Conservation (phyloP, 2,797 vertebrate species). For the Leucoraja ocellata region DNA sequence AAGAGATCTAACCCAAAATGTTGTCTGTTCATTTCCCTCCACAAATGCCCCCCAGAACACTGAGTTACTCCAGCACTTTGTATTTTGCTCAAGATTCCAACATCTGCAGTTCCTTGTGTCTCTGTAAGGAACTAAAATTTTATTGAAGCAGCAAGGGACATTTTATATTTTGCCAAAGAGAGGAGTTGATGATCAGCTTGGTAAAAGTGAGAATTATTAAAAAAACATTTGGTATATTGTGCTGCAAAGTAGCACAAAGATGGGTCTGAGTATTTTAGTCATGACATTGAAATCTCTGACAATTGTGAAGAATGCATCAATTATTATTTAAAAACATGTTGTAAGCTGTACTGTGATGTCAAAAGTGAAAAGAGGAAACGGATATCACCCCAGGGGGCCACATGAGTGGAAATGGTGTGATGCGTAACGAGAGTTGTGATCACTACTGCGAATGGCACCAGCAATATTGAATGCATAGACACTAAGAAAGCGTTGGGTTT, state of each 20-base stretch:
- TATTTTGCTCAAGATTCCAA: too few species aligned
- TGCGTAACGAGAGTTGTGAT: too few species aligned
- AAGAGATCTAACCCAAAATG: too few species aligned
- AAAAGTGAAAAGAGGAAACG: background rate
- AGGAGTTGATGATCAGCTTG: background rate
- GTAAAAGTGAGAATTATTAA: background rate
- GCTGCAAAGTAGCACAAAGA: background rate
- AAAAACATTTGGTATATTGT: background rate
- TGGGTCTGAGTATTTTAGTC: background rate
- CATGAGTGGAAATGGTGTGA: too few species aligned
- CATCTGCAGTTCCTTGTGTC: background rate
- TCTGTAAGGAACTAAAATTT: background rate
- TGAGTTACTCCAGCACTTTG: too few species aligned
- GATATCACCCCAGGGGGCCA: too few species aligned
- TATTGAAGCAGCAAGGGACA: background rate
- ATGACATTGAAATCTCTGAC: background rate
- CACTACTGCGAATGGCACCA: too few species aligned
- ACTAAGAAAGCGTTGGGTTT: too few species aligned
- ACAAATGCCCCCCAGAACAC: too few species aligned
- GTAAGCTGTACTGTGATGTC: background rate
- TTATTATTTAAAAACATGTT: background rate
- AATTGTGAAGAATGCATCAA: background rate
- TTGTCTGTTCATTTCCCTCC: too few species aligned
- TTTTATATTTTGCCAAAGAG: background rate
- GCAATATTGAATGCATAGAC: too few species aligned